A percentile compares a stretch with the other conserved stretches of the same genome.
Evolutionary conservation across 2,797 vertebrate genomes (phyloP).

Genomic region (Phoeniculus purpureus): DNA sequence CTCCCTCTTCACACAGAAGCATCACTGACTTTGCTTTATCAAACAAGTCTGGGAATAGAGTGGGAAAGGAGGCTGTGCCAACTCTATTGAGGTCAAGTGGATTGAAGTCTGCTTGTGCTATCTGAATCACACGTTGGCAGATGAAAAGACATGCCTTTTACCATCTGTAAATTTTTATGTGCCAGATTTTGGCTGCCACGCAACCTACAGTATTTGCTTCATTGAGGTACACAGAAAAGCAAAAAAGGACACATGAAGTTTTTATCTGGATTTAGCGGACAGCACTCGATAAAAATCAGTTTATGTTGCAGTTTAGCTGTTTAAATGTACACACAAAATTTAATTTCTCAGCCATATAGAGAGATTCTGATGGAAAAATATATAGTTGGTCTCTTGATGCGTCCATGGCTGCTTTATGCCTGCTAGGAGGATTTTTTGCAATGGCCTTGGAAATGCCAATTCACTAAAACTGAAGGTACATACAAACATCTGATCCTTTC

Average conservation of each 20-base stretch:
- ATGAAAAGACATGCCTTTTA: conserved; percentile 60
- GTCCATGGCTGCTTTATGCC: background rate
- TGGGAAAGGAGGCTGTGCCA: conserved; percentile 33
- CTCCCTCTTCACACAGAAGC: background rate
- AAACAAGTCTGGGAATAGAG: background rate
- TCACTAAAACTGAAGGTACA: background rate
- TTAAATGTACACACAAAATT: background rate
- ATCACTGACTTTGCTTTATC: background rate
- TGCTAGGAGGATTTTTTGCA: background rate
- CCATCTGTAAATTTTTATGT: conserved; percentile 60
- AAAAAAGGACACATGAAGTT: background rate
- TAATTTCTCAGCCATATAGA: background rate
- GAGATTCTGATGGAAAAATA: background rate
- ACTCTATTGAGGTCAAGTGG: conserved; percentile 53
- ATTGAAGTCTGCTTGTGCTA: conserved; percentile 63
- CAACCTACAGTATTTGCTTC: conserved; percentile 41
- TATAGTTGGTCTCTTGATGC: background rate
- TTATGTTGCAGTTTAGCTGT: background rate
- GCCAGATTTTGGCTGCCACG: conserved; percentile 61
- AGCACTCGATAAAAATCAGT: conserved; percentile 1
- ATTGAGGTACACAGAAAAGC: conserved; percentile 10
- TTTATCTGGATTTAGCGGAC: background rate
- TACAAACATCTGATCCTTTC: background rate
- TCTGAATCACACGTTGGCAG: conserved; percentile 63
- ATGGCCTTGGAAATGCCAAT: background rate